A percentile compares a stretch with the other conserved stretches of the same genome.
phyloP scores from a whole-genome alignment of 2,888 invertebrate genomes.

The Cremastinae sp. region DNA sequence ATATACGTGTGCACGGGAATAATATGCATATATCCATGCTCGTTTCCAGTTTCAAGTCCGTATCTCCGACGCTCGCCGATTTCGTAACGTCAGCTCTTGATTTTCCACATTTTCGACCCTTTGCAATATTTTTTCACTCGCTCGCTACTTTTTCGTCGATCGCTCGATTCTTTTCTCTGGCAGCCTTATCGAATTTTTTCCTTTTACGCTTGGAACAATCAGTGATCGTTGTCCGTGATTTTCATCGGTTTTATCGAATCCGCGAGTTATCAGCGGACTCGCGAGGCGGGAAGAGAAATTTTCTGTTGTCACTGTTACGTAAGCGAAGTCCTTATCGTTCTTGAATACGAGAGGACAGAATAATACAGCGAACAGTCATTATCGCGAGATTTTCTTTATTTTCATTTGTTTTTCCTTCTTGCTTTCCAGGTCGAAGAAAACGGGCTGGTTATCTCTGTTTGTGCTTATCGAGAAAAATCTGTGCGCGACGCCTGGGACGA shows the following conservation, averaged over 20 bases:
- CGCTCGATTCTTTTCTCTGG: slow-evolving; percentile 1
- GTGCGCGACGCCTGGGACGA: slow-evolving; percentile 28
- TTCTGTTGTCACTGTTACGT: slow-evolving; percentile 24
- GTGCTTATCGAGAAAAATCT: slow-evolving; percentile 55
- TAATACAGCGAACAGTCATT: slow-evolving; percentile 26
- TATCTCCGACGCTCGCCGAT: background rate
- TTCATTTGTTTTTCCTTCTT: background rate
- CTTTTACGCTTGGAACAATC: slow-evolving; percentile 14
- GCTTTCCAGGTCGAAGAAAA: slow-evolving; percentile 29
- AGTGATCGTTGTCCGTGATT: slow-evolving; percentile 34
- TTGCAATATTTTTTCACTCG: background rate
- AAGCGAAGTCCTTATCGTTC: slow-evolving; percentile 41
- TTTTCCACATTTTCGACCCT: background rate
- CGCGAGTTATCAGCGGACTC: slow-evolving; percentile 4
- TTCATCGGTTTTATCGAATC: slow-evolving; percentile 45
- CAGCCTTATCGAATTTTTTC: background rate
- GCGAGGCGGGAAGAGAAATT: slow-evolving; percentile 34
- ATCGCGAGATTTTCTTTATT: slow-evolving; percentile 32
- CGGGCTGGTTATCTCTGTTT: slow-evolving; percentile 47
- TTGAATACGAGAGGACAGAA: slow-evolving; percentile 14
- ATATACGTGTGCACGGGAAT: background rate
- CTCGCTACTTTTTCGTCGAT: background rate
- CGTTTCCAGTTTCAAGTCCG: slow-evolving; percentile 7
- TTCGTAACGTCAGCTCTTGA: background rate
- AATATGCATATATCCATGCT: slow-evolving; percentile 20